Base-by-base conservation (phyloP, 1,140 invertebrate genomes). In the Nasonia vitripennis region DNA sequence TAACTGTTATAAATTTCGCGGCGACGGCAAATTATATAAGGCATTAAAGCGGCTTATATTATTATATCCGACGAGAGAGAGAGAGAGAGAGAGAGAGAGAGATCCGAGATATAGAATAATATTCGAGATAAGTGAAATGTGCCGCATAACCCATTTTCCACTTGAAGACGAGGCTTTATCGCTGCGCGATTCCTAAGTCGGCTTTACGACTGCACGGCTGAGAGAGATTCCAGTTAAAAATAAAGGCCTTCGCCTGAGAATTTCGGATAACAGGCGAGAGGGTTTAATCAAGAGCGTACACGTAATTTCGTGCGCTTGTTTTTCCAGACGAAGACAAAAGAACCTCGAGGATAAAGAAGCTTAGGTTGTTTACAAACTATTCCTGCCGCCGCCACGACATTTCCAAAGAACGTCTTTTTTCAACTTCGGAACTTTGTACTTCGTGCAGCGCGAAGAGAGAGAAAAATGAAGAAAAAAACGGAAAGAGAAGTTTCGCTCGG, bases 91-190 rank as follows among this genome's bases (percentile, higher is more conserved):
- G 27, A 27, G 55, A 79, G 31, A 37, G 31, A 79, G 55, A 78
- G 78, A 79, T 79, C 62, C 55, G 12, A 23, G 51, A 51, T 27
- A 12, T 9, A 37, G 51, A 62, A 79, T n/a, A 31, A 23, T 73
- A 73, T 67, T 62, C 27, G 27, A 79, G 78, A 79, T 79, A 79
- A 79, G 78, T 67, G 51, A 67, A 79, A 41, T 67, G 51, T 67
- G 14, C 78, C 78, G 23, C 31, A 67, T 37, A 79, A 67, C 78
- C 78, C 62, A 79, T 79, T 79, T 79, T 79, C 78, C 78, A 79
- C 51, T 37, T 79, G 31, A 51, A 67, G 27, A 45, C 6, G 78
- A 20, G 27, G 14, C 45, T 77, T 77, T 77, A 77, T 45, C 34
- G 14, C 31, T 74, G 31, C 34, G 71, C 34, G 71, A 74, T 77